Evolutionary conservation across 2,113 vertebrate species (phyloP).

Genomic region (Tursiops truncatus): DNA sequence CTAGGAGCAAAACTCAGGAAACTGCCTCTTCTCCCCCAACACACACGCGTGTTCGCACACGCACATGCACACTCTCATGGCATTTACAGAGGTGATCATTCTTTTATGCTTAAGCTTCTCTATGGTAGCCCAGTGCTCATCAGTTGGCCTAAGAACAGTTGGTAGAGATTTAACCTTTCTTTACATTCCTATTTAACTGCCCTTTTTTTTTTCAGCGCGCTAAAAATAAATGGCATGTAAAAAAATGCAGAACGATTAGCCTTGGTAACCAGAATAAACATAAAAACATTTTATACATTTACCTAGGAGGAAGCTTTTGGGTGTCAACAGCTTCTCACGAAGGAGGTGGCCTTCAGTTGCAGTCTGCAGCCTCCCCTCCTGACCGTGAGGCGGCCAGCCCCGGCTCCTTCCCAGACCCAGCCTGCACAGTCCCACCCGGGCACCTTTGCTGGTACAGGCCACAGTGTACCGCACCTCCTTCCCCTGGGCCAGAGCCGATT

Average conservation of each 20-base stretch:
- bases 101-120: background rate
- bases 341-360: background rate
- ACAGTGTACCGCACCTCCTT: background rate
- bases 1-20: background rate
- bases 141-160: background rate
- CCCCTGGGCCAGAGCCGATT: background rate
- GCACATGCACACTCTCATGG: too few relatives aligned
- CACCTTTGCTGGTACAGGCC: background rate
- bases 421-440: accelerated
- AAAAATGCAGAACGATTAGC: background rate
- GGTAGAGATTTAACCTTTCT: background rate
- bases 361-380: background rate
- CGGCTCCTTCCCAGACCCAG: background rate
- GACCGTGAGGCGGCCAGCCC: background rate
- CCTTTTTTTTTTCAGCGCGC: background rate
- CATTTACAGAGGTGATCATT: accelerated
- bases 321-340: background rate
- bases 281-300: background rate
- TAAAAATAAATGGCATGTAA: background rate
- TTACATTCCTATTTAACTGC: background rate
- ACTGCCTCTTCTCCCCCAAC: too few relatives aligned
- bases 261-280: background rate
- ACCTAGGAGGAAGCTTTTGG: background rate
- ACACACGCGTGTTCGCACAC: accelerated
- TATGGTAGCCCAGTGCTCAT: background rate